Evolutionary conservation across 2,797 vertebrate genomes (phyloP).

Genomic region (Oreochromis mossambicus): DNA sequence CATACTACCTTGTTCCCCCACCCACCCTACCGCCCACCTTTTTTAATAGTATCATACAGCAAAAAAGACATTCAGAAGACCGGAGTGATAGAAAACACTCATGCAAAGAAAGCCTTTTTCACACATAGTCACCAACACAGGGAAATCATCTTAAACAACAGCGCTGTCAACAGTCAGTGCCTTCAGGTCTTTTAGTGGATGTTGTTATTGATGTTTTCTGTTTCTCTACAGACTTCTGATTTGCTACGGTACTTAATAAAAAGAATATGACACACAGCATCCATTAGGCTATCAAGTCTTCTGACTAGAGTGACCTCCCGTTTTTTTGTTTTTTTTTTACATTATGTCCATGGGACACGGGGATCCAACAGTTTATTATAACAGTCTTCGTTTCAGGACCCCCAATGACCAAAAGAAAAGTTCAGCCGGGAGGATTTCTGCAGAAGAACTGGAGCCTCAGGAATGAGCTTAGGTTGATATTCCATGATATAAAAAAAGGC

Average conservation of each 20-base stretch:
- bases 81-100: conserved; percentile 75
- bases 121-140: conserved; percentile 70
- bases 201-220: conserved; percentile 47
- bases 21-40: background rate
- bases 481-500: conserved; percentile 56
- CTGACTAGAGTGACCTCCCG: conserved; percentile 22
- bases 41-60: conserved; percentile 52
- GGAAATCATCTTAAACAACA: conserved; percentile 60
- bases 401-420: conserved; percentile 37
- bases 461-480: conserved; percentile 41
- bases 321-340: background rate
- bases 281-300: conserved; percentile 48
- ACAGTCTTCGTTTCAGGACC: conserved; percentile 48
- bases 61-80: conserved; percentile 76
- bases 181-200: conserved; percentile 77
- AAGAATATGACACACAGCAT: conserved; percentile 48
- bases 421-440: conserved; percentile 47
- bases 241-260: conserved; percentile 74
- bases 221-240: conserved; percentile 62
- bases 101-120: conserved; percentile 82
- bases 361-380: conserved; percentile 54
- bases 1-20: conserved; percentile 16
- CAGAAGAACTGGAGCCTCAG: conserved; percentile 46
- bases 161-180: conserved; percentile 87
- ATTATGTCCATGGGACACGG: conserved; percentile 15